Conservation (phyloP, 1,140 invertebrate genomes). For the Meloidogyne hapla region DNA sequence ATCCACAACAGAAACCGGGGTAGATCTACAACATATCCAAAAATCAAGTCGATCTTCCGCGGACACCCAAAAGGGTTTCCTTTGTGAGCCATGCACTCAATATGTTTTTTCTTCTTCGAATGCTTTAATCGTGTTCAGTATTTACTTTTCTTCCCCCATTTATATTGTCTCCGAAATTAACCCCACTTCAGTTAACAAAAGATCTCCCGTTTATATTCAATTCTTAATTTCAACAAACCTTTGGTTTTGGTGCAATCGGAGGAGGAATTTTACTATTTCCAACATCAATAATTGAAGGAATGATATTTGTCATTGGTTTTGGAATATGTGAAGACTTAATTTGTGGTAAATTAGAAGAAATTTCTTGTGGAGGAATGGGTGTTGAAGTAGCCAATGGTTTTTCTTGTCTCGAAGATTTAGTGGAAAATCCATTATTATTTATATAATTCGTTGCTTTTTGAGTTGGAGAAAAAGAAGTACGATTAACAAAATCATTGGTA, state of each 20-base stretch:
- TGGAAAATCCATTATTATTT: background rate
- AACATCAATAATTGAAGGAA: background rate
- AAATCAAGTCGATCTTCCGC: no score
- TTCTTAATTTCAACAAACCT: constrained; percentile 21
- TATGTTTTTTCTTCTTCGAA: no score
- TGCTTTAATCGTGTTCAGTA: no score
- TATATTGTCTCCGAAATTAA: no score
- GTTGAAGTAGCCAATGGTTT: constrained; percentile 37
- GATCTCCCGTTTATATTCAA: constrained; percentile 15
- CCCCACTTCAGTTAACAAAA: no score
- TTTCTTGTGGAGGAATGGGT: constrained; percentile 27
- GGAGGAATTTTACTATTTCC: constrained; percentile 24
- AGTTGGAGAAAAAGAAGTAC: constrained; percentile 9
- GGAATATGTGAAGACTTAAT: constrained; percentile 35
- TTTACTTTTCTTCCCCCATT: no score
- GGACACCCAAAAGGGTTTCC: no score
- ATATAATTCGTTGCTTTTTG: background rate
- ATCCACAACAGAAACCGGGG: no score
- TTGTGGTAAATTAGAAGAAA: background rate
- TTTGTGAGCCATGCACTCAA: no score
- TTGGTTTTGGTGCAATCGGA: constrained; percentile 40
- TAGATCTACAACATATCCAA: no score
- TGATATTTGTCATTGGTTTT: constrained; percentile 3
- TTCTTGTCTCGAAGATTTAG: constrained; percentile 8
- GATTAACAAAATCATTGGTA: background rate